A percentile compares a stretch with the other conserved stretches of the same genome.
Conservation (phyloP, 1,140 invertebrate species). For the Drosophila subpulchrella region DNA sequence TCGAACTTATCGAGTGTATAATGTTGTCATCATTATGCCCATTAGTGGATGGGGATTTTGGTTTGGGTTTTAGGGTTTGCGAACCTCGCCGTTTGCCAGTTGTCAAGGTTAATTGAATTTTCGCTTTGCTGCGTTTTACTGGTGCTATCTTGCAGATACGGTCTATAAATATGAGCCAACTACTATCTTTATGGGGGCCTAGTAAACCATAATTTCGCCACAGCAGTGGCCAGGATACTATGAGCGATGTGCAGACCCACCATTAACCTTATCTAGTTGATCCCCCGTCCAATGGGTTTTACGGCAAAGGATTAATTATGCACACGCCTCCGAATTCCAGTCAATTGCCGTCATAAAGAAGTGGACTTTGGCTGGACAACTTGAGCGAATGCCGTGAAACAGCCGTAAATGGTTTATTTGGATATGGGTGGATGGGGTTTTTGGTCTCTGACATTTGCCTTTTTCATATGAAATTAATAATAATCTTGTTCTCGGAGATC, state of each 20-base stretch:
- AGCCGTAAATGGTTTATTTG: slow-evolving; percentile 14
- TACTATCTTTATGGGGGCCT: slow-evolving; percentile 61
- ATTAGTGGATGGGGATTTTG: slow-evolving; percentile 40
- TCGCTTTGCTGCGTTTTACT: slow-evolving; percentile 35
- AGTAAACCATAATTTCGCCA: slow-evolving; percentile 71
- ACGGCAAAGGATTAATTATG: slow-evolving; percentile 50
- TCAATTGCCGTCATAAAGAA: slow-evolving; percentile 58
- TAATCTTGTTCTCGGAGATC: neutral
- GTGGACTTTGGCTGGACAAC: slow-evolving; percentile 33
- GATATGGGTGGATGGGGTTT: neutral
- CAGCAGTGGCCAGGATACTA: slow-evolving; percentile 42
- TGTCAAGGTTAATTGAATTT: slow-evolving; percentile 79
- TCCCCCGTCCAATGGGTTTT: slow-evolving; percentile 13
- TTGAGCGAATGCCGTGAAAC: slow-evolving; percentile 3
- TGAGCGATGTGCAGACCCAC: neutral
- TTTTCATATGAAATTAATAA: neutral
- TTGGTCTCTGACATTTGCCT: slow-evolving; percentile 1
- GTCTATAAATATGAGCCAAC: slow-evolving; percentile 12
- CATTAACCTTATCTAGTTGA: slow-evolving; percentile 19
- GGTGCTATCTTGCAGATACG: slow-evolving; percentile 59
- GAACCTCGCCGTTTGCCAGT: slow-evolving; percentile 8
- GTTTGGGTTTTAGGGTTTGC: neutral
- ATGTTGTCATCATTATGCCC: slow-evolving; percentile 66
- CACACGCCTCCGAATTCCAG: slow-evolving; percentile 50
- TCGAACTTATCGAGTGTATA: slow-evolving; percentile 46